Percentiles rank a stretch among this genome's conserved stretches.
Conservation (phyloP, 1,140 invertebrate genomes). For the Archivesica marissinica region DNA sequence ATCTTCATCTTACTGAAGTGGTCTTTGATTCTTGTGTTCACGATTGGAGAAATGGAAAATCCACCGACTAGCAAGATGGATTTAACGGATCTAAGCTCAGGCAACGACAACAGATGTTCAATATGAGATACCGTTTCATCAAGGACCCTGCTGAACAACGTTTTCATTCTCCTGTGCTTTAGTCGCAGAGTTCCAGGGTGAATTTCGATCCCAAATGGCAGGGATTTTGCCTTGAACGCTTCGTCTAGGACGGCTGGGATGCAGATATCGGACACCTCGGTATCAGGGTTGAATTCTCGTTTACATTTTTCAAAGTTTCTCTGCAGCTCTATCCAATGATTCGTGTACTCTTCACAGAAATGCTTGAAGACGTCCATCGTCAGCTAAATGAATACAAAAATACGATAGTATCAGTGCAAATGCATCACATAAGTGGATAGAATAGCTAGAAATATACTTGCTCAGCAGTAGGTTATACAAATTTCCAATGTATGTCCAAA, state of each 20-base stretch:
- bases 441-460: too few species aligned
- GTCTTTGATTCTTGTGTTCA: neutral
- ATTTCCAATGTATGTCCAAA: too few species aligned
- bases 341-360: neutral
- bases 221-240: neutral
- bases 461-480: too few species aligned
- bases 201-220: neutral
- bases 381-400: neutral
- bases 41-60: slow-evolving; percentile 40
- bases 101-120: neutral
- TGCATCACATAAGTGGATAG: too few species aligned
- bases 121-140: slow-evolving; percentile 26
- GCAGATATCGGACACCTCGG: neutral
- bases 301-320: slow-evolving; percentile 12
- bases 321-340: slow-evolving; percentile 18
- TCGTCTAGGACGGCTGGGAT: neutral
- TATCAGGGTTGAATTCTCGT: neutral
- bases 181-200: neutral
- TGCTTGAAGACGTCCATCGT: neutral
- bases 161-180: neutral
- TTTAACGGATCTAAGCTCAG: neutral
- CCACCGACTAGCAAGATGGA: slow-evolving; percentile 49
- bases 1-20: slow-evolving; percentile 1
- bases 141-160: neutral
- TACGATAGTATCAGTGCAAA: too few species aligned